Conservation (phyloP, 2,797 vertebrate species). For the Pseudochirops cupreus region DNA sequence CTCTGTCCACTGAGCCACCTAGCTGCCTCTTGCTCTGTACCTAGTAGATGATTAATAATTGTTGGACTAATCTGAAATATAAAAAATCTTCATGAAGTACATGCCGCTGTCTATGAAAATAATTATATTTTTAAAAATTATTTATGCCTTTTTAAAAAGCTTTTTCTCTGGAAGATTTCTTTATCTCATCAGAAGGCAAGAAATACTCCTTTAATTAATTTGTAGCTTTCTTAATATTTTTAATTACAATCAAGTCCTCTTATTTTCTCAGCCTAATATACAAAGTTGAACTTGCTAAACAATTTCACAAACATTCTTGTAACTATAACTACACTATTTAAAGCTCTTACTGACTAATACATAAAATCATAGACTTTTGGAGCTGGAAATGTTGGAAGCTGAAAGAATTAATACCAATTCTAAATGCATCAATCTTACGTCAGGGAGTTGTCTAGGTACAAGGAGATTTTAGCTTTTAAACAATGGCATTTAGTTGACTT, state of each 20-base stretch:
- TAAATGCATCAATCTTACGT: not conserved
- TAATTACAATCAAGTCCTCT: not conserved
- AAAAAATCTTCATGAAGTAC: slow-evolving; percentile 16
- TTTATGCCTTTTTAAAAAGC: not conserved
- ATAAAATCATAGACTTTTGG: not conserved
- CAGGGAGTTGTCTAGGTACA: not conserved
- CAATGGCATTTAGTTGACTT: not conserved
- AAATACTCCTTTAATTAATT: not conserved
- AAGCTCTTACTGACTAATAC: slow-evolving; percentile 18
- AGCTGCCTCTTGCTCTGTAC: not conserved
- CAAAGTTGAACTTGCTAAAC: not conserved
- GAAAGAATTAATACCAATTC: not conserved
- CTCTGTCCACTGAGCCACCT: not conserved
- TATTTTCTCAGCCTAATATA: not conserved
- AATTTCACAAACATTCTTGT: not conserved
- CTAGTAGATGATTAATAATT: not conserved
- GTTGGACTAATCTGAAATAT: not conserved
- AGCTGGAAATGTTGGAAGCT: not conserved
- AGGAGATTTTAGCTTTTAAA: not conserved
- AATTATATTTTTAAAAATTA: not conserved
- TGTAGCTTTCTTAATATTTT: not conserved
- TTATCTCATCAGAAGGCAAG: not conserved
- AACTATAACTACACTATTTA: not conserved
- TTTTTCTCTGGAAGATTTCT: not conserved
- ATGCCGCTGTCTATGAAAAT: not conserved